phyloP scores from a whole-genome alignment of 2,888 invertebrate species.

The Cinara cedri region DNA sequence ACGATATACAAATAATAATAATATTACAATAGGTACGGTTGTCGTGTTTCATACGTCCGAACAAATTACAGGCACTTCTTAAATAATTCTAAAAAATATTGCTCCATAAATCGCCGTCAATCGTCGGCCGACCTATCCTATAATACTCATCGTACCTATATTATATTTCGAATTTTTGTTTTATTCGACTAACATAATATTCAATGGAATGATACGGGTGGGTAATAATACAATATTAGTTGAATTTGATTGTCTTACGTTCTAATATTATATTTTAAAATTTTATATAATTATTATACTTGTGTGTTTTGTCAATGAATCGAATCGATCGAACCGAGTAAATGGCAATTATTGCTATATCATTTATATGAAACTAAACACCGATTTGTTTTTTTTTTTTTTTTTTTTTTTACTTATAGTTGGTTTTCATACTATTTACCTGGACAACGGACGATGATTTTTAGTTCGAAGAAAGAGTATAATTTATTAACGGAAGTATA shows the following conservation, averaged over 20 bases:
- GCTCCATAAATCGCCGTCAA: slow-evolving; percentile 42
- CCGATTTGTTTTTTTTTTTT: no score
- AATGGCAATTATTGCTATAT: no score
- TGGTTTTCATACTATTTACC: neutral
- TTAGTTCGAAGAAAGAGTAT: neutral
- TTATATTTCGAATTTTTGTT: no score
- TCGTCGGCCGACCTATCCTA: slow-evolving; percentile 14
- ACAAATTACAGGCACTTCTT: slow-evolving; percentile 20
- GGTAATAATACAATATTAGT: slow-evolving; percentile 17
- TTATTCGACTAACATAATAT: neutral
- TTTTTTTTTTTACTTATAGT: neutral
- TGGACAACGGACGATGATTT: neutral
- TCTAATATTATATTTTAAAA: no score
- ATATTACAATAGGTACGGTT: no score
- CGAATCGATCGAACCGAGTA: no score
- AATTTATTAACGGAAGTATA: neutral
- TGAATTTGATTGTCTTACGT: slow-evolving; percentile 48
- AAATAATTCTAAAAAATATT: slow-evolving; percentile 40
- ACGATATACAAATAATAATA: slow-evolving; percentile 14
- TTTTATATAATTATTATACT: no score
- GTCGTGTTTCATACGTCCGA: slow-evolving; percentile 15
- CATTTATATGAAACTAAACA: no score
- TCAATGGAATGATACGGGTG: neutral
- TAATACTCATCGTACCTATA: neutral
- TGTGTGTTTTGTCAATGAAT: no score